Base-by-base conservation (phyloP, 2,113 vertebrate genomes). In the Catagonus wagneri region DNA sequence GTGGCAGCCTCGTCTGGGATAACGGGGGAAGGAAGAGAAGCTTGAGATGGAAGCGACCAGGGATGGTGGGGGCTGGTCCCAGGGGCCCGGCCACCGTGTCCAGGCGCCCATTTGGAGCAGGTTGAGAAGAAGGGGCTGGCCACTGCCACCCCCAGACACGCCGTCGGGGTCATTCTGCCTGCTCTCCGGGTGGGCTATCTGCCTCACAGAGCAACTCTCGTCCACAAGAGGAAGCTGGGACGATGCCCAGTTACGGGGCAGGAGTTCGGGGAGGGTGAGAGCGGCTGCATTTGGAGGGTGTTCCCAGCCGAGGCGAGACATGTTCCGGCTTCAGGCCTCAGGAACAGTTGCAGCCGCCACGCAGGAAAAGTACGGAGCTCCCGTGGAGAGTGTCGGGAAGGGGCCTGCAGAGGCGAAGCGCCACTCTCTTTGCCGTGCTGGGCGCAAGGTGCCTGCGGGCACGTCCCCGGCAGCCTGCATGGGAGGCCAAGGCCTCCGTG, bases 351-450 rank as follows among this genome's bases (percentile, higher is more conserved):
- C 20, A 1, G 17, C 50, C 13, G 61, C 32, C 10, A 8, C 74
- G 50, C 8, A 16, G n/a, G 54, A 12, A 6, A 44, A 32, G n/a
- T 9, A 8, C 0, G 27, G 7, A 63, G 74, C 6, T 4, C 1
- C 2, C 54, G 25, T 32, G 23, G 27, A 83, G 20, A 29, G n/a
- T 58, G n/a, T 25, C 44, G 12, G 63, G 52, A 50, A 17, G 20
- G 19, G 54, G 25, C 1, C 0, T 60, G 1, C 16, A 4, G 14
- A 27, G 54, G 66, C 16, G 0, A 0, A 22, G 34, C 3, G 14
- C 56, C 32, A n/a, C 19, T 15, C 54, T 54, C 54, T 54, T 12
- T 54, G 54, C 54, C 1, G 2, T 7, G 6, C 19, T 16, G 22
- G 34, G 13, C 32, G 7, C 0, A 20, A 15, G 4, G 16, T 52